Conservation (phyloP, 2,888 invertebrate genomes). For the Adineta ricciae region DNA sequence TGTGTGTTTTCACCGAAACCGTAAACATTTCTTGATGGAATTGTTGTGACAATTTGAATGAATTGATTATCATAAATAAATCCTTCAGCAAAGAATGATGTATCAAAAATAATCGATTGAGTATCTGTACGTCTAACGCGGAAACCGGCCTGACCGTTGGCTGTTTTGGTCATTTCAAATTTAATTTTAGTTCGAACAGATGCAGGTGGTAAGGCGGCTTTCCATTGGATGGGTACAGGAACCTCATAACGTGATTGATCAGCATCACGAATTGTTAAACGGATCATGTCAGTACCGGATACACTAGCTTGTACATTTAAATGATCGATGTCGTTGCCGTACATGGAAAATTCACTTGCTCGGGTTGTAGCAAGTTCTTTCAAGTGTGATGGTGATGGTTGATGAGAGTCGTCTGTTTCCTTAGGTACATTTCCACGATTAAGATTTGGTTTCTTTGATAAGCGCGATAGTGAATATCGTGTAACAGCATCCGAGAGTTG, state of each 20-base stretch:
- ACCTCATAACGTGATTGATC: conserved; percentile 6
- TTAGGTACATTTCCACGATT: no score
- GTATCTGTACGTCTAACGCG: not conserved
- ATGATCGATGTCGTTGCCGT: not conserved
- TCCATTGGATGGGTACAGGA: not conserved
- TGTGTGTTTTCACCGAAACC: conserved; percentile 33
- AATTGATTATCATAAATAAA: conserved; percentile 51
- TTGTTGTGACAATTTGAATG: conserved; percentile 48
- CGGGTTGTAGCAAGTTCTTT: no score
- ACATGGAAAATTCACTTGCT: not conserved
- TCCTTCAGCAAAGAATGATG: conserved; percentile 37
- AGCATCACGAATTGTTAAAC: not conserved
- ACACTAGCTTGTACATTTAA: not conserved
- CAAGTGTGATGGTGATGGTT: no score
- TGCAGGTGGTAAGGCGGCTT: not conserved
- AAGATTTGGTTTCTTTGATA: not conserved
- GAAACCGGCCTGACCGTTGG: not conserved
- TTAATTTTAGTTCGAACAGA: not conserved
- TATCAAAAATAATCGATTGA: not conserved
- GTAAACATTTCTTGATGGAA: conserved; percentile 43
- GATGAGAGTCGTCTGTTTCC: no score
- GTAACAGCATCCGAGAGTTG: not conserved
- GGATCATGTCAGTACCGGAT: not conserved
- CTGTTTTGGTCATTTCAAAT: not conserved
- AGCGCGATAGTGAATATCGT: not conserved